Evolutionary conservation across 1,140 invertebrate species (phyloP).

Genomic region (Acyrthosiphon pisum): DNA sequence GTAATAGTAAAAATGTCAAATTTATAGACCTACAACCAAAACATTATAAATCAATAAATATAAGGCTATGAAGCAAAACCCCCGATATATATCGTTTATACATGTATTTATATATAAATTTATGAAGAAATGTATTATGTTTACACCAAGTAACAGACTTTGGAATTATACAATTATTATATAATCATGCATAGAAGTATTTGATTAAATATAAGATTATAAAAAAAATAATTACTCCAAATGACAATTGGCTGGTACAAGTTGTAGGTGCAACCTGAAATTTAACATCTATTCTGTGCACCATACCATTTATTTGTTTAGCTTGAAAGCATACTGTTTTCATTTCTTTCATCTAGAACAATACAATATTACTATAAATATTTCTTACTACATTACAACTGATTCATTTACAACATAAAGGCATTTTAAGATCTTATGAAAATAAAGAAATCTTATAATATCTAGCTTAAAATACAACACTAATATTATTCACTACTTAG

Average conservation of each 20-base stretch:
- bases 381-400: background rate
- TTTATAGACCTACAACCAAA: too few species aligned
- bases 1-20: too few species aligned
- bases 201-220: background rate
- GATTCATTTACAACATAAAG: background rate
- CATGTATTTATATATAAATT: too few species aligned
- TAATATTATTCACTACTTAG: background rate
- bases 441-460: background rate
- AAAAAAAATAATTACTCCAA: background rate
- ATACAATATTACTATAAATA: background rate
- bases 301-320: slow-evolving; percentile 66
- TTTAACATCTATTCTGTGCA: slow-evolving; percentile 71
- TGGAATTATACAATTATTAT: background rate
- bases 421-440: background rate
- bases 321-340: slow-evolving; percentile 80
- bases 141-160: background rate
- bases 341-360: slow-evolving; percentile 69
- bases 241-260: slow-evolving; percentile 35
- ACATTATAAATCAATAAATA: too few species aligned
- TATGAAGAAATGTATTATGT: background rate
- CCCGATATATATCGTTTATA: too few species aligned
- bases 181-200: background rate
- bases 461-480: background rate
- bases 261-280: slow-evolving; percentile 70
- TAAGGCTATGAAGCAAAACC: too few species aligned